Evolutionary conservation across 2,888 invertebrate species (phyloP).

Genomic region (Melanargia galathea): DNA sequence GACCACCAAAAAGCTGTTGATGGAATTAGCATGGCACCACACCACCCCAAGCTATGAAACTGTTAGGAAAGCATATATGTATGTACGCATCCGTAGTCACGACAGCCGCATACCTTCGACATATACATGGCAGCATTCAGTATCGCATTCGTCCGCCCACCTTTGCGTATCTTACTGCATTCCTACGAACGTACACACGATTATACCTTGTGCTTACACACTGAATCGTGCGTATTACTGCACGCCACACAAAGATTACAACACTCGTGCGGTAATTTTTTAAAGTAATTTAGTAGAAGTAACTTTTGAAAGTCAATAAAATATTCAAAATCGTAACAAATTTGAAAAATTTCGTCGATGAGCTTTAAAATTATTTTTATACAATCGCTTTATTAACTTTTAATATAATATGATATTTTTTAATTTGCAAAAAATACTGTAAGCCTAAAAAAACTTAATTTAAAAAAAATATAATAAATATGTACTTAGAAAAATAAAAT

Average conservation of each 20-base stretch:
- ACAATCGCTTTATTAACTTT: neutral
- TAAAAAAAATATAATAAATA: constrained; percentile 1
- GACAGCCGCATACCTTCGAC: constrained; percentile 83
- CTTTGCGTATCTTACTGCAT: constrained; percentile 83
- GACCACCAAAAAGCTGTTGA: constrained; percentile 5
- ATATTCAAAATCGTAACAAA: no score
- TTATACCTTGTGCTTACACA: constrained; percentile 29
- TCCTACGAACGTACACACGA: constrained; percentile 79
- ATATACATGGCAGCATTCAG: constrained; percentile 85
- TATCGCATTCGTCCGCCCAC: constrained; percentile 84
- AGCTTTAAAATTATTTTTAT: neutral
- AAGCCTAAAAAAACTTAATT: neutral
- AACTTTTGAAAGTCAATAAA: neutral
- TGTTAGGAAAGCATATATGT: constrained; percentile 43
- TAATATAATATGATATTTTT: neutral
- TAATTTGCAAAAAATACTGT: neutral
- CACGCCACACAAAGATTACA: neutral
- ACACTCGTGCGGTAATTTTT: constrained; percentile 14
- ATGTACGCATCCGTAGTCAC: constrained; percentile 46
- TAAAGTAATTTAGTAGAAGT: neutral
- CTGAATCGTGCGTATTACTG: neutral
- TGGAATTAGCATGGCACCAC: neutral
- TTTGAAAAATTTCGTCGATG: neutral
- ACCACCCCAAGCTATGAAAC: constrained; percentile 32
- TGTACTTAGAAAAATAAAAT: neutral